Conservation (phyloP, 2,888 invertebrate species). For the Parapristionchus giblindavisi region DNA sequence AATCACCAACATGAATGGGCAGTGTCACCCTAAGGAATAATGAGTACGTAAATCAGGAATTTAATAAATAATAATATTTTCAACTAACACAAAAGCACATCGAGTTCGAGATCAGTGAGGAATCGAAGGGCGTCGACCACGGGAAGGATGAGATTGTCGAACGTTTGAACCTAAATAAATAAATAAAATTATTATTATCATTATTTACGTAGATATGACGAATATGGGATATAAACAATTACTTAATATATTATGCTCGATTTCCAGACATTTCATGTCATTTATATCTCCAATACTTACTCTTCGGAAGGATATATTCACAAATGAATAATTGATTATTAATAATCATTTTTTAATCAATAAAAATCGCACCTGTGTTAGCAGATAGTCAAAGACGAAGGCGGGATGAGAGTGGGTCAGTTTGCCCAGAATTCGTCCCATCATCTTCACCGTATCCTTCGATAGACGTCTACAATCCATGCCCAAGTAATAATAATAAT, state of each 20-base stretch:
- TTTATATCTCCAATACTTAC: not conserved
- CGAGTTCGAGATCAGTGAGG: slow-evolving; percentile 91
- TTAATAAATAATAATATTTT: too few relatives aligned
- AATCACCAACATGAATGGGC: too few relatives aligned
- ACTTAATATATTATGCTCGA: too few relatives aligned
- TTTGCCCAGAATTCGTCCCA: slow-evolving; percentile 94
- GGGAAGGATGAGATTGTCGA: slow-evolving; percentile 91
- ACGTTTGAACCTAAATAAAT: slow-evolving; percentile 80
- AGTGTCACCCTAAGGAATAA: too few relatives aligned
- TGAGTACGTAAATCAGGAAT: too few relatives aligned
- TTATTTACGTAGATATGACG: not conserved
- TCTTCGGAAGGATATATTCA: too few relatives aligned
- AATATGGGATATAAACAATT: not conserved
- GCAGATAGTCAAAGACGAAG: slow-evolving; percentile 92
- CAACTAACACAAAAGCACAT: slow-evolving; percentile 83
- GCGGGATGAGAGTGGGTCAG: slow-evolving; percentile 94
- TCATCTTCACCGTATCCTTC: slow-evolving; percentile 96
- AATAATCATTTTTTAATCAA: too few relatives aligned
- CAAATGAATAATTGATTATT: too few relatives aligned
- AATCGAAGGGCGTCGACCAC: slow-evolving; percentile 98
- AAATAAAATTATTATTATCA: not conserved
- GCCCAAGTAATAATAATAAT: not conserved
- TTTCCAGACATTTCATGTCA: not conserved
- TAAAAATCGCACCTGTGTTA: slow-evolving; percentile 52
- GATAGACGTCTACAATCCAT: slow-evolving; percentile 75